These are phyloP conservation scores for Smutsia gigantea DNA, from an alignment of 2,797 vertebrate genomes.

Conservation along the genomic window DNA sequence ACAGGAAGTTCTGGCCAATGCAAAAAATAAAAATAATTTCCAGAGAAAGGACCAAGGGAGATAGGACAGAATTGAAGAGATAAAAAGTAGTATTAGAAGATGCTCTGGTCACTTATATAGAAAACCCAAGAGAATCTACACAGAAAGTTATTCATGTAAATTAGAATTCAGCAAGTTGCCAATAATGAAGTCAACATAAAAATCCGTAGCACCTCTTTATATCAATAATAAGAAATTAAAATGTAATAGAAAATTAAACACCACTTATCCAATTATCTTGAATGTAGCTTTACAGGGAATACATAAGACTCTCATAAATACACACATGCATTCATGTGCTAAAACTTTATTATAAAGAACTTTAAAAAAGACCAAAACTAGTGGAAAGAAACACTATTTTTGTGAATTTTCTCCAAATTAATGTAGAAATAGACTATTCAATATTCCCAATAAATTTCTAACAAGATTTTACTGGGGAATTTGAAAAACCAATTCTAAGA, in stretches of 20 bases:
- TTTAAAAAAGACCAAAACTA: background rate
- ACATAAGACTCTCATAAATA: background rate
- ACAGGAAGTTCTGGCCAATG: background rate
- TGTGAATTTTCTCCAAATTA: background rate
- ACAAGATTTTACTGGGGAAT: background rate
- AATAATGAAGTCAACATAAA: background rate
- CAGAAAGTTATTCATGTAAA: background rate
- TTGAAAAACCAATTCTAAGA: background rate
- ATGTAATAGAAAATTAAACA: background rate
- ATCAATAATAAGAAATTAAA: background rate
- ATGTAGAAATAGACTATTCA: background rate
- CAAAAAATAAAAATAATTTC: background rate
- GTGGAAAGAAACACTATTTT: background rate
- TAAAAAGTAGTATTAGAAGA: background rate
- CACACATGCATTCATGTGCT: too few species aligned
- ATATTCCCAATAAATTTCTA: conserved; percentile 1
- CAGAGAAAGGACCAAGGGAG: background rate
- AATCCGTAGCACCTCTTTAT: background rate
- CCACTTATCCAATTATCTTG: background rate
- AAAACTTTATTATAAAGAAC: background rate
- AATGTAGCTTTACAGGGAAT: background rate
- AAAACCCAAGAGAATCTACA: background rate
- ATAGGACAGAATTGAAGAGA: background rate
- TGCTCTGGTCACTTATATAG: background rate
- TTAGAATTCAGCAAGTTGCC: background rate